Percentiles rank a stretch among this genome's conserved stretches.
Conservation (phyloP, 2,113 vertebrate genomes). For the Anser cygnoides region DNA sequence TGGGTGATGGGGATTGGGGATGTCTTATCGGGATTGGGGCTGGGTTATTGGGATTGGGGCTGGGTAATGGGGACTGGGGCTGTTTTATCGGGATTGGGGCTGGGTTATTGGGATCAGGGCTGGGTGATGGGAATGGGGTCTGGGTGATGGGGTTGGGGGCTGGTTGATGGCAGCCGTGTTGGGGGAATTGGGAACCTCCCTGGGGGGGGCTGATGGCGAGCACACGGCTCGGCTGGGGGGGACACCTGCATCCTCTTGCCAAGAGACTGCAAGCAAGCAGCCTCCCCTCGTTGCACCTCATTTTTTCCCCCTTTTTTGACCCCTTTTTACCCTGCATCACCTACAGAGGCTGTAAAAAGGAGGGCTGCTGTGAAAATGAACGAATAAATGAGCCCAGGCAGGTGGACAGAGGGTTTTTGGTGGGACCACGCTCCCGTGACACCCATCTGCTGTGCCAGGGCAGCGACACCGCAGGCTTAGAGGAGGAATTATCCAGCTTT, state of each 20-base stretch:
- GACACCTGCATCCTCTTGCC: not conserved
- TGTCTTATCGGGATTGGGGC: too few species aligned
- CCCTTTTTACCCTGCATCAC: not conserved
- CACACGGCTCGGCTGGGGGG: not conserved
- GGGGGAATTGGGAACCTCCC: too few species aligned
- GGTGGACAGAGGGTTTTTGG: fast-evolving
- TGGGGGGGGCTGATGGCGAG: not conserved
- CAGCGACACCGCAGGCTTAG: not conserved
- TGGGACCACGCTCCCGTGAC: not conserved
- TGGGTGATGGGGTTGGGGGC: not conserved
- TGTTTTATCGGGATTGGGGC: too few species aligned
- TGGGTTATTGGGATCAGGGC: too few species aligned
- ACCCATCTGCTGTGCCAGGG: fast-evolving
- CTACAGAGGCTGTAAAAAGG: not conserved
- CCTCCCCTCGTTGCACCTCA: not conserved
- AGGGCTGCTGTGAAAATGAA: not conserved
- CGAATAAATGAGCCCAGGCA: fast-evolving
- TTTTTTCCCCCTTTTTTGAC: not conserved
- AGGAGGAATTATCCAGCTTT: not conserved
- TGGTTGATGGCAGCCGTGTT: too few species aligned
- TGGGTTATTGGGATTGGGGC: too few species aligned
- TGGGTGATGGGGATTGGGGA: too few species aligned
- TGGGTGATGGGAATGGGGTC: not conserved
- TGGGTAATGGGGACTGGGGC: not conserved
- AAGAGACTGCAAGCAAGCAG: not conserved